A percentile compares a stretch with the other conserved stretches of the same genome.
phyloP scores from a whole-genome alignment of 2,888 invertebrate species.

The Drosophila hawaiiensis region DNA sequence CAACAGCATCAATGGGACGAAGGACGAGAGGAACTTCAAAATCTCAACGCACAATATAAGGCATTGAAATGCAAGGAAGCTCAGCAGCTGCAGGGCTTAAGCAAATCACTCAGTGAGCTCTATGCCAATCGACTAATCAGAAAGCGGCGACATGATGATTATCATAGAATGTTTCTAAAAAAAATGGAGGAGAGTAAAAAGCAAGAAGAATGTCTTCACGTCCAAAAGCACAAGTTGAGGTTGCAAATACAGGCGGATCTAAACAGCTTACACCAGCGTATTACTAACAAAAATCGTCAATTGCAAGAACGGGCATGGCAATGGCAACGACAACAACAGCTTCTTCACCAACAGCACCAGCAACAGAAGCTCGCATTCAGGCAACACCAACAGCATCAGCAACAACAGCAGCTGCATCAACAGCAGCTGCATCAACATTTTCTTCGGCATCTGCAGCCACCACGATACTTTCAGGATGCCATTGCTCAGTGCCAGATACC shows the following conservation, averaged over 20 bases:
- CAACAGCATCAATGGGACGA: constrained; percentile 18
- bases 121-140: constrained; percentile 28
- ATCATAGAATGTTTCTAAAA: constrained; percentile 52
- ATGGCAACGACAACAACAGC: constrained; percentile 28
- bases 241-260: constrained; percentile 23
- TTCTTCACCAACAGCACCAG: constrained; percentile 7
- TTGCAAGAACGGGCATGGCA: constrained; percentile 25
- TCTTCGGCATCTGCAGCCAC: constrained; percentile 30
- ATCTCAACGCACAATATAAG: constrained; percentile 49
- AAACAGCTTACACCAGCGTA: constrained; percentile 30
- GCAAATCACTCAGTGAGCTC: constrained; percentile 37
- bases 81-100: constrained; percentile 42
- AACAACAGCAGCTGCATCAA: constrained; percentile 17
- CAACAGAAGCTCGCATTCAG: constrained; percentile 2
- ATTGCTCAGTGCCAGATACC: constrained; percentile 11
- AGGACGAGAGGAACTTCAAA: constrained; percentile 41
- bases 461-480: constrained; percentile 46
- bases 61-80: constrained; percentile 43
- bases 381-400: constrained; percentile 9
- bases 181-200: constrained; percentile 64
- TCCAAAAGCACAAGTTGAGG: constrained; percentile 25
- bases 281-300: constrained; percentile 37
- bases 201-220: constrained; percentile 44
- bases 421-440: constrained; percentile 27
- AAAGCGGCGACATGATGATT: constrained; percentile 62